Base-by-base conservation (phyloP, 2,888 invertebrate genomes). In the Nomada fucata region DNA sequence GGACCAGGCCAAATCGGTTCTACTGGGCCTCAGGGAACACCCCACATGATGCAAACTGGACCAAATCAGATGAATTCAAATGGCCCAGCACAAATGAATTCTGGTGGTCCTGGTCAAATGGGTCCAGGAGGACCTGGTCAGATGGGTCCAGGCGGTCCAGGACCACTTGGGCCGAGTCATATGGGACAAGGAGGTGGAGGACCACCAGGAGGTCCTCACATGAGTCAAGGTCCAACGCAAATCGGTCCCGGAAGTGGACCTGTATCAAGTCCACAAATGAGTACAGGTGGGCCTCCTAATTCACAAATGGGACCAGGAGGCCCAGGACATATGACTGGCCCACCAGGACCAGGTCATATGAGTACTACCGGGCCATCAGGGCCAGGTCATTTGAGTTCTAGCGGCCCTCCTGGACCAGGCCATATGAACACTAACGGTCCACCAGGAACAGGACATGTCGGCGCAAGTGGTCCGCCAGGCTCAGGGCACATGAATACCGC, bases 231-330 rank as follows among this genome's bases (percentile, higher is more conserved):
- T 11, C 92, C 91, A 2, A 89, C 90, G 1, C 84, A 81, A 42
- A 85, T 85, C 82, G 89, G 90, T 2, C 92, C 91, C 82, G 90
- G 91, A 26, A 89, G 88, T 52, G 91, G 91, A 2, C 74, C 76
- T n/a, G 69, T 69, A 13, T 15, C 68, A 29, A 69, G 75, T 18
- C 47, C 75, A 5, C 90, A 88, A 63, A 90, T 90, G 89, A 84
- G 86, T n/a, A 79, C 88, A 9, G 83, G 87, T 5, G 86, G 85
- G 44, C 81, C 88, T 36, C 77, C 85, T 11, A 76, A 65, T 18
- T 76, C 84, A 7, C 90, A 90, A 74, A 90, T 90, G 89, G 92
- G 93, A 18, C 91, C 93, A n/a, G 92, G 91, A 7, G 92, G 69
- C 86, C 92, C 92, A 13, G 91, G 81, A 0, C 88, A 87, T 26